Evolutionary conservation across 2,888 invertebrate species (phyloP).

Genomic region (Amitus sp.): DNA sequence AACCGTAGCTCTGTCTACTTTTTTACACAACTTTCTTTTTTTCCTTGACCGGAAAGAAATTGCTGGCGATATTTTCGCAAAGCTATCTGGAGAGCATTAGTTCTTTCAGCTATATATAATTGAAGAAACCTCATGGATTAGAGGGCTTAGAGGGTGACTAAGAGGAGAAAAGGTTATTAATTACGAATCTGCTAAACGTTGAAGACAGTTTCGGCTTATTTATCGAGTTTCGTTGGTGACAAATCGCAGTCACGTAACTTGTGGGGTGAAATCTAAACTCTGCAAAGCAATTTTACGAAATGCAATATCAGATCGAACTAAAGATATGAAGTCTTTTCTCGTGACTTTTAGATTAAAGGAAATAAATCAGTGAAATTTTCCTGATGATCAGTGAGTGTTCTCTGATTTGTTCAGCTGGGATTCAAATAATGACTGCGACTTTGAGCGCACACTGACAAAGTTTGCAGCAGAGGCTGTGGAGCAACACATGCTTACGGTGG

Average conservation of each 20-base stretch:
- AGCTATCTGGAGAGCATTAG: conserved; percentile 44
- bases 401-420: too few relatives aligned
- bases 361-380: too few relatives aligned
- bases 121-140: conserved; percentile 48
- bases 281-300: background rate
- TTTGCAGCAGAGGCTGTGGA: conserved; percentile 22
- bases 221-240: conserved; percentile 36
- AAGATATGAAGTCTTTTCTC: background rate
- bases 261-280: background rate
- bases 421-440: conserved; percentile 28
- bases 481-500: conserved; percentile 23
- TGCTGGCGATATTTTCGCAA: conserved; percentile 42
- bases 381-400: too few relatives aligned
- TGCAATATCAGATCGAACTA: too few relatives aligned
- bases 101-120: conserved; percentile 45
- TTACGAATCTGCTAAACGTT: conserved; percentile 40
- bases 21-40: conserved; percentile 9
- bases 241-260: conserved; percentile 31
- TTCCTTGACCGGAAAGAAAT: conserved; percentile 42
- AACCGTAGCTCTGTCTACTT: conserved; percentile 3
- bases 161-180: conserved; percentile 39
- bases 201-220: conserved; percentile 43
- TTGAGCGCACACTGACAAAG: conserved; percentile 42
- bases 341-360: too few relatives aligned
- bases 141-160: conserved; percentile 42